Percentiles rank a stretch among this genome's conserved stretches.
Evolutionary conservation across 2,113 vertebrate species (phyloP).

Genomic region (Coreoperca whiteheadi): DNA sequence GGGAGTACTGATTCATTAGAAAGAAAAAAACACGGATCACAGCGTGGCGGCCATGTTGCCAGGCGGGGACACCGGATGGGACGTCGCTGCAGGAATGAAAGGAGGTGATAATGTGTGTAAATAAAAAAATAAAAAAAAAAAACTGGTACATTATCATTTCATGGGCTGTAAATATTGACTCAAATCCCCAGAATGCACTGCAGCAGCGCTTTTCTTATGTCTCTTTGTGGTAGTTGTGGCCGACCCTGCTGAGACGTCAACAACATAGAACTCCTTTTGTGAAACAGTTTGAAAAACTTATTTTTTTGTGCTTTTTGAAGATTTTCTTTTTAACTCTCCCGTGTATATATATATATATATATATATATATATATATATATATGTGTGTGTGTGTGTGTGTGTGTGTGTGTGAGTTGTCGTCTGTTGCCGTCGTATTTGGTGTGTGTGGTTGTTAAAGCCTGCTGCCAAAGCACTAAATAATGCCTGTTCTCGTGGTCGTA

Average conservation of each 20-base stretch:
- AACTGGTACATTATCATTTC: constrained; percentile 55
- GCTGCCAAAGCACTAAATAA: constrained; percentile 61
- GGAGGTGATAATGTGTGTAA: constrained; percentile 57
- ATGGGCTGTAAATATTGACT: constrained; percentile 71
- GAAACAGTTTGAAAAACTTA: constrained; percentile 42
- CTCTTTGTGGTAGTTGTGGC: constrained; percentile 58
- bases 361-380: not conserved
- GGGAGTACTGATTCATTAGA: constrained; percentile 88
- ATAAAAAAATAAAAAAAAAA: constrained; percentile 33
- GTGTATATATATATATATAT: not conserved
- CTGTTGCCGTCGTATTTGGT: constrained; percentile 27
- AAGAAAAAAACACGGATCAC: not conserved
- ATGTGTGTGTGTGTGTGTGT: constrained; percentile 17
- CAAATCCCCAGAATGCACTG: constrained; percentile 76
- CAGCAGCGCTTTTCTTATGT: constrained; percentile 70
- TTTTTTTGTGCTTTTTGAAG: constrained; percentile 39
- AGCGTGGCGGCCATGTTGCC: not conserved
- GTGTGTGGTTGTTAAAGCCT: constrained; percentile 54
- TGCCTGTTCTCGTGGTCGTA: constrained; percentile 32
- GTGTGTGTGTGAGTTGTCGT: constrained; percentile 23
- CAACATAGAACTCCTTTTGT: constrained; percentile 63
- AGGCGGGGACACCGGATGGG: not conserved
- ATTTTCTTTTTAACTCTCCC: constrained; percentile 47
- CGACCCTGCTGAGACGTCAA: constrained; percentile 50
- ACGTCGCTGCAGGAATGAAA: constrained; percentile 19